Conservation (phyloP, 2,113 vertebrate genomes). For the Zapornia atra region DNA sequence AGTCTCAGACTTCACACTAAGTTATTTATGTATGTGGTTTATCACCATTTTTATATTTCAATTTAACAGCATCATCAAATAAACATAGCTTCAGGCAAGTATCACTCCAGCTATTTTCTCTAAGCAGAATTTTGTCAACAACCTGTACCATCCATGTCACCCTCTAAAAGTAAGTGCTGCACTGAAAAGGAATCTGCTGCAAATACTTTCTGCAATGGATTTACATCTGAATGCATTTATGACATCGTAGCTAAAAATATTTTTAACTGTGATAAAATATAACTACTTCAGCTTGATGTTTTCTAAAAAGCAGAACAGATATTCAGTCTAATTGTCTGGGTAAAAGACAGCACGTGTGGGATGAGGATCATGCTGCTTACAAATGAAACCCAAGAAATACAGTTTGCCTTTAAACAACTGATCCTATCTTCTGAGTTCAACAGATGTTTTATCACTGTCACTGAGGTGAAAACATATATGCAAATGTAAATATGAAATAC, state of each 20-base stretch:
- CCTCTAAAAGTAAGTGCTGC: not conserved
- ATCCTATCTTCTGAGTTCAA: not conserved
- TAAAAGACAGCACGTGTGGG: not conserved
- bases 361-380: not conserved
- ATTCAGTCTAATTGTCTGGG: not conserved
- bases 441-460: not conserved
- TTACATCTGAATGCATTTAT: not conserved
- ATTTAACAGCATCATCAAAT: constrained; percentile 53
- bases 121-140: not conserved
- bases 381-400: not conserved
- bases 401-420: not conserved
- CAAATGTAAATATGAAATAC: not conserved
- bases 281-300: not conserved
- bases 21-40: constrained; percentile 38
- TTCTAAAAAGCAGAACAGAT: not conserved
- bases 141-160: not conserved
- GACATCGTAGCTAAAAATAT: not conserved
- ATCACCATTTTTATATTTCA: constrained; percentile 58
- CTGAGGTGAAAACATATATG: not conserved
- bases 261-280: not conserved
- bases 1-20: constrained; percentile 14
- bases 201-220: not conserved
- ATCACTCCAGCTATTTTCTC: not conserved
- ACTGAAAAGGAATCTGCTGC: not conserved
- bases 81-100: not conserved